Evolutionary conservation across 2,797 vertebrate genomes (phyloP).

Genomic region (Anguilla obscura): DNA sequence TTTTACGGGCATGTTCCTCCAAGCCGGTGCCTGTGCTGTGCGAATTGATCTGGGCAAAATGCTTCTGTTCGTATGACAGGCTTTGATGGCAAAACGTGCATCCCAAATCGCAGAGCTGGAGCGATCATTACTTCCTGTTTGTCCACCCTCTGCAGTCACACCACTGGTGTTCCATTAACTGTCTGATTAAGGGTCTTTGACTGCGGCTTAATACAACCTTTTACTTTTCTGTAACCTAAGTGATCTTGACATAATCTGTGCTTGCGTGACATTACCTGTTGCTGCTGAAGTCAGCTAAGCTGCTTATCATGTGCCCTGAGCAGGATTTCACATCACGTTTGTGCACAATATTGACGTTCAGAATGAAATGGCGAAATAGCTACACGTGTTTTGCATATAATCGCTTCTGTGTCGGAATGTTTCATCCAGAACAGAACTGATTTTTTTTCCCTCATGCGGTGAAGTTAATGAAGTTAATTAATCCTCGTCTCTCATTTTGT

Average conservation of each 20-base stretch:
- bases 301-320: neutral
- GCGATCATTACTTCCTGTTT: neutral
- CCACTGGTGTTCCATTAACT: neutral
- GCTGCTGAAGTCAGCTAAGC: neutral
- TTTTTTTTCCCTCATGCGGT: neutral
- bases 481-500: neutral
- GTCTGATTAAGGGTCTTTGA: neutral
- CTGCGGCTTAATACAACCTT: neutral
- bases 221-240: neutral
- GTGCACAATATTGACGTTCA: neutral
- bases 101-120: neutral
- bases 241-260: neutral
- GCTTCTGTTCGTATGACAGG: neutral
- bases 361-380: neutral
- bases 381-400: neutral
- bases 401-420: neutral
- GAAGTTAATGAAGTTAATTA: constrained; percentile 19
- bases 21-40: neutral
- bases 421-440: neutral
- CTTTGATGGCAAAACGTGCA: neutral
- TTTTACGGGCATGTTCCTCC: neutral
- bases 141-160: neutral
- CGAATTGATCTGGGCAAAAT: neutral
- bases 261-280: neutral
- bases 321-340: neutral